phyloP scores from a whole-genome alignment of 1,140 invertebrate species.

The Habropoda laboriosa region DNA sequence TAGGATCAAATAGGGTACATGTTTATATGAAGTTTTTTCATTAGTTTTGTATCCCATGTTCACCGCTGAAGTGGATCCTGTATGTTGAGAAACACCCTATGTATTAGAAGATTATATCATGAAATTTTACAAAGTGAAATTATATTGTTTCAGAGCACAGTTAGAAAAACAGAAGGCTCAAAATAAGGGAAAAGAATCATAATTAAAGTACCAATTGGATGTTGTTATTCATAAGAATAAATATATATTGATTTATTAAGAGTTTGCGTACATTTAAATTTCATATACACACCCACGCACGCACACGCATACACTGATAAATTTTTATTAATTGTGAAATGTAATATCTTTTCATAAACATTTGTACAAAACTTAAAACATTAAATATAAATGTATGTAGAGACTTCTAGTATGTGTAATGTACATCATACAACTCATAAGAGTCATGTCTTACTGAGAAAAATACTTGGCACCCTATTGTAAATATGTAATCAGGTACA shows the following conservation, averaged over 20 bases:
- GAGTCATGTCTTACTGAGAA: constrained; percentile 48
- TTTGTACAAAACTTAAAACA: constrained; percentile 66
- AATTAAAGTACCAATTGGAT: constrained; percentile 22
- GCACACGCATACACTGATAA: constrained; percentile 16
- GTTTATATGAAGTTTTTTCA: too few species aligned
- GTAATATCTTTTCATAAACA: constrained; percentile 48
- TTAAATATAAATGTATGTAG: constrained; percentile 54
- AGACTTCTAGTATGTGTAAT: constrained; percentile 11
- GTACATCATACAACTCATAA: constrained; percentile 14
- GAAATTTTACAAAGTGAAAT: constrained; percentile 2
- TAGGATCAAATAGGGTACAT: too few species aligned
- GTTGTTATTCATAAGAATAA: constrained; percentile 52
- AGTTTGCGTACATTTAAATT: constrained; percentile 35
- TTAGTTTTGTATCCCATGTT: too few species aligned
- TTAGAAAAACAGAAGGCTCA: constrained; percentile 77
- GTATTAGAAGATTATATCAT: neutral
- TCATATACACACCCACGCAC: too few species aligned
- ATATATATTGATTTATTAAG: constrained; percentile 45
- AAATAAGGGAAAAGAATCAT: constrained; percentile 50
- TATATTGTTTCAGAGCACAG: constrained; percentile 76
- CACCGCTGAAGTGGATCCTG: too few species aligned
- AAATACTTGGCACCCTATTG: constrained; percentile 62
- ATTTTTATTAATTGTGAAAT: constrained; percentile 52
- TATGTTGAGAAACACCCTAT: too few species aligned
- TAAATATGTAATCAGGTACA: constrained; percentile 67